Evolutionary conservation across 1,140 invertebrate species (phyloP).

Genomic region (Ceratina australensis): DNA sequence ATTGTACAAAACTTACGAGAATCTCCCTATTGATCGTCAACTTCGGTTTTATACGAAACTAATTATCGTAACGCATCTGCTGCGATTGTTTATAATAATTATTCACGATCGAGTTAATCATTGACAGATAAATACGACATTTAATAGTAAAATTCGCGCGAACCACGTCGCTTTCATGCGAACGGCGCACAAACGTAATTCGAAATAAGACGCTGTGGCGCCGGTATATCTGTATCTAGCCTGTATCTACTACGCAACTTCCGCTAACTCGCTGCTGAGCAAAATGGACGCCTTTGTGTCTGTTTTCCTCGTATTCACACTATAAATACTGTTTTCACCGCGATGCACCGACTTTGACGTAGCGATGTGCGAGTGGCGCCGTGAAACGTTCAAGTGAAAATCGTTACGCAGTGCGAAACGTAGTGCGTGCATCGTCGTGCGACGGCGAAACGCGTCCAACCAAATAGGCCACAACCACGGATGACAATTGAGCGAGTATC

Average conservation of each 20-base stretch:
- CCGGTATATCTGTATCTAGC: conserved; percentile 67
- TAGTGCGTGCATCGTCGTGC: conserved; percentile 45
- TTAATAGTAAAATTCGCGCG: neutral
- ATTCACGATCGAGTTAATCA: too few relatives aligned
- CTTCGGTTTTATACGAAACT: too few relatives aligned
- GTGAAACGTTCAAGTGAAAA: conserved; percentile 62
- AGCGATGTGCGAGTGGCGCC: conserved; percentile 66
- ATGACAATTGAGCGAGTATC: conserved; percentile 76
- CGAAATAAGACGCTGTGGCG: conserved; percentile 58
- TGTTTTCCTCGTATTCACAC: conserved; percentile 77
- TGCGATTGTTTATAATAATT: too few relatives aligned
- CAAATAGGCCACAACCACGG: conserved; percentile 77
- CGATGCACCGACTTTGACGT: conserved; percentile 66
- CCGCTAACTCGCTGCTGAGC: conserved; percentile 76
- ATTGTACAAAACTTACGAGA: too few relatives aligned
- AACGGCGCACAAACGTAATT: conserved; percentile 32
- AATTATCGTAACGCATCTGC: too few relatives aligned
- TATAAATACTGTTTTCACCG: conserved; percentile 74
- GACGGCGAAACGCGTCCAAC: conserved; percentile 67
- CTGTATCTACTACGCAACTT: conserved; percentile 77
- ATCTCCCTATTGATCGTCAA: too few relatives aligned
- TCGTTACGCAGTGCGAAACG: conserved; percentile 47
- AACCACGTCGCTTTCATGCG: conserved; percentile 33
- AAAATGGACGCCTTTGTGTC: conserved; percentile 81
- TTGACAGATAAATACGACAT: too few relatives aligned